Base-by-base conservation (phyloP, 2,888 invertebrate species). In the Tachina grossa region DNA sequence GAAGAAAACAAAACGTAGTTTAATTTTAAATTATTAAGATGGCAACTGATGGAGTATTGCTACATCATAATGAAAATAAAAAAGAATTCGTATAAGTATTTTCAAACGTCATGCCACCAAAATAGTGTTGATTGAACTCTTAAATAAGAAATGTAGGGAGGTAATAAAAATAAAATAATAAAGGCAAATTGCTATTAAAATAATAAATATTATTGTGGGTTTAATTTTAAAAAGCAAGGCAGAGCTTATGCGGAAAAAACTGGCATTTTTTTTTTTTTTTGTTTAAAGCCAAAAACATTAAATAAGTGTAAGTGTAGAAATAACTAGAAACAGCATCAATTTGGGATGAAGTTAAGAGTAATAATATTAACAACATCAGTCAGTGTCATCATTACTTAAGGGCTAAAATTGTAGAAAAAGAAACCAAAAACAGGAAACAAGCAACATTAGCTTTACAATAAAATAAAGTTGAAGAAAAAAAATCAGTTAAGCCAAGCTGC, bases 301-400 rank as follows among this genome's bases (percentile, higher is more conserved):
- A 31, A 45, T 61, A 53, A 45, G 68, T 53, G 59, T 61, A 80
- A 75, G 71, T 79, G 68, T 53, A 69, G 61, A 75, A 75, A 68
- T 68, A 19, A 61, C 39, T 45, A n/a, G 10, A 68, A 19, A 55
- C 16, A 47, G 31, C 61, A 13, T 69, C 47, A 69, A 79, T 68
- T 79, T 83, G 66, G 61, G 49, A 83, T 71, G 11, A 76, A 80
- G 31, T 65, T 78, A 51, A 71, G 16, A 75, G 63, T 85, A 77
- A 81, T 81, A 81, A 84, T 61, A 85, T 82, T 85, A 85, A 78
- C 74, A 59, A 75, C 77, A 85, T 85, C 85, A 85, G 85, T 85
- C 85, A 85, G 81, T 85, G 85, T 78, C 85, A 85, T 85, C 85
- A 72, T 82, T 85, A 82, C 85, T 85, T 85, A 74, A 85, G 85